Percentiles rank a stretch among this genome's conserved stretches.
phyloP scores from a whole-genome alignment of 2,888 invertebrate genomes.

The Globia sparganii region DNA sequence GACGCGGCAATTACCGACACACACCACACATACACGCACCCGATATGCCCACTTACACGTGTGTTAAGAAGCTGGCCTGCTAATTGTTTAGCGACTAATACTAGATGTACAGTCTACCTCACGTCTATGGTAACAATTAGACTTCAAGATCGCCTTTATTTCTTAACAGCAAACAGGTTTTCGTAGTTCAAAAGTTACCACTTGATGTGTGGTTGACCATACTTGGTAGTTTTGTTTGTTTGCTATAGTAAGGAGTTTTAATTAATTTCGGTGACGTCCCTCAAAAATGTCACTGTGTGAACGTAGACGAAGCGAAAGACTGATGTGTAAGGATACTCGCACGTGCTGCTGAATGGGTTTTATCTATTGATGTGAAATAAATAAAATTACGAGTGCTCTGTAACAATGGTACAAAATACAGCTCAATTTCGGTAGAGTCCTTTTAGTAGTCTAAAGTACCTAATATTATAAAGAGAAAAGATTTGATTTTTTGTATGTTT shows the following conservation, averaged over 20 bases:
- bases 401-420: not conserved
- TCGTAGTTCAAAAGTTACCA: not conserved
- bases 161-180: not conserved
- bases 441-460: not conserved
- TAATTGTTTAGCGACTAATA: slow-evolving; percentile 55
- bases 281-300: slow-evolving; percentile 1
- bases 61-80: slow-evolving; percentile 62
- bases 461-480: no score
- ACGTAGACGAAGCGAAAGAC: not conserved
- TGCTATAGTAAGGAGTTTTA: slow-evolving; percentile 12
- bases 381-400: not conserved
- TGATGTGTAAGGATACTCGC: not conserved
- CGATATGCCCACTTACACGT: slow-evolving; percentile 64
- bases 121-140: not conserved
- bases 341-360: not conserved
- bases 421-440: not conserved
- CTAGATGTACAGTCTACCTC: slow-evolving; percentile 25
- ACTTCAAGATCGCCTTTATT: not conserved
- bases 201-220: not conserved
- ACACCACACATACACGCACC: slow-evolving; percentile 75
- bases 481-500: no score
- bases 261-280: slow-evolving; percentile 4
- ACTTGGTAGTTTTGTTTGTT: slow-evolving; percentile 24
- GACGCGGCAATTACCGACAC: slow-evolving; percentile 89
- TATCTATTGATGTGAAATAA: not conserved